Base-by-base conservation (phyloP, 2,113 vertebrate species). In the Rhea americana region DNA sequence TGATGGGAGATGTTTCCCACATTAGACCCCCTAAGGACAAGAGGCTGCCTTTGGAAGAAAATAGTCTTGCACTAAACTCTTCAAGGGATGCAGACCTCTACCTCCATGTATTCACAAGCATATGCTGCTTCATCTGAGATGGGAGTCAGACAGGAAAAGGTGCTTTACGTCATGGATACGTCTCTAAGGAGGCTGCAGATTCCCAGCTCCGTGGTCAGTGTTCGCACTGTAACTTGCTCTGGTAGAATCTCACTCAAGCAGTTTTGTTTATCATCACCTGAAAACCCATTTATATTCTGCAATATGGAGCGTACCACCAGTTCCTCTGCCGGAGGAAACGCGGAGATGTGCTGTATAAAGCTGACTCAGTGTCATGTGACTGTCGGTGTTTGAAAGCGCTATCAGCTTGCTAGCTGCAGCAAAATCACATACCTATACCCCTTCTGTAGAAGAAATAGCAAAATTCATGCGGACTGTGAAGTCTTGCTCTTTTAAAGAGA, bases 281-380 rank as follows among this genome's bases (percentile, higher is more conserved):
- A 61, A 92, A 74, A 70, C 16, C 9, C 41, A 81, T 66, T 85
- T 87, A 18, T 32, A 30, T 77, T 80, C 47, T 90, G 35, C 76
- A 85, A 2, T n/a, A 47, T 30, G 43, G 63, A 87, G 25, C 24
- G 4, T 55, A 87, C 61, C 55, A 83, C 51, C 67, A 81, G 61
- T 43, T 75, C 47, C 0, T 1, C 43, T 77, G 13, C 72, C 71
- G 32, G 39, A 47, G 77, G 82, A 85, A 85, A 63, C 30, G 61
- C 87, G 61, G 48, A n/a, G 13, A 71, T 67, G 41, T 71, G 47
- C 63, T 76, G 28, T n/a, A 20, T 35, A 78, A 78, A 88, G 73
- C 80, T 94, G 89, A 83, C 61, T 84, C 85, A 66, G 43, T 62
- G 58, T 51, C 51, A 84, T 67, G 53, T 79, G 87, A 61, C 35